phyloP scores from a whole-genome alignment of 2,113 vertebrate species.

The Zapornia atra region DNA sequence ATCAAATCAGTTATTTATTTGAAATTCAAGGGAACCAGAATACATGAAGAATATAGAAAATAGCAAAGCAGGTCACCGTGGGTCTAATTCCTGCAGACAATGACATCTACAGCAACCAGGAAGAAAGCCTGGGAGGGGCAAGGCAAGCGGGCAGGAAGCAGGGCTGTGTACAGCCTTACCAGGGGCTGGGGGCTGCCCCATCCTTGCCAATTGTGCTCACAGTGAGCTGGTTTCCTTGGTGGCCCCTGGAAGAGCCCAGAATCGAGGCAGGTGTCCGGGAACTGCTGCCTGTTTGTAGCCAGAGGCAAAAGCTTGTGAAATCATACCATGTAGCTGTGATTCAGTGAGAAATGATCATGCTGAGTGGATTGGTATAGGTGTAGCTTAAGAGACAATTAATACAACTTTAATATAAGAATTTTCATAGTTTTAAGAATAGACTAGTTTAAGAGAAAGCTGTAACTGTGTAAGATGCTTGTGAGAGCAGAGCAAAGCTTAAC shows the following conservation, averaged over 20 bases:
- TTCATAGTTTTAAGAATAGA: no score
- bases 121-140: background rate
- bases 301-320: background rate
- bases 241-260: background rate
- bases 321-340: background rate
- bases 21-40: background rate
- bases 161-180: background rate
- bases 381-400: no score
- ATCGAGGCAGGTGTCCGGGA: background rate
- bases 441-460: no score
- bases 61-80: background rate
- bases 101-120: background rate
- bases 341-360: no score
- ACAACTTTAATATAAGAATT: no score
- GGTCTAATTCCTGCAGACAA: background rate
- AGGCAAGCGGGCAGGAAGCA: background rate
- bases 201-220: background rate
- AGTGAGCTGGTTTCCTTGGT: background rate
- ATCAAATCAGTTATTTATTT: background rate
- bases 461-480: no score
- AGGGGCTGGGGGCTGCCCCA: rapidly evolving
- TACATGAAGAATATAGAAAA: background rate
- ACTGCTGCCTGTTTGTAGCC: background rate
- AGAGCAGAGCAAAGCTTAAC: no score
- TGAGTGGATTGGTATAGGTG: no score